Evolutionary conservation across 2,888 invertebrate species (phyloP).

Genomic region (Machimus rusticus): DNA sequence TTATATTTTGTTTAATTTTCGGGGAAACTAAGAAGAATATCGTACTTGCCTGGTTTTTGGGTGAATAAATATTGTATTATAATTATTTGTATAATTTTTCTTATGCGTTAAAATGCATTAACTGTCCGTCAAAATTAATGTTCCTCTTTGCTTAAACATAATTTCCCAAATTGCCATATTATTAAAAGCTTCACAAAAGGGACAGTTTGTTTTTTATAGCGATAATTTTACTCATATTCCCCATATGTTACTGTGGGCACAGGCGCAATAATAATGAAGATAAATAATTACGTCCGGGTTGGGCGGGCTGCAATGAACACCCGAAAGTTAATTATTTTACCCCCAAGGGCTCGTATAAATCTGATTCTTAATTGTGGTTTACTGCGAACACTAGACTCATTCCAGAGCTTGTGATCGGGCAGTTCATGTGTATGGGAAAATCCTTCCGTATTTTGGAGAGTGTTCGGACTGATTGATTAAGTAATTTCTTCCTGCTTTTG

Average conservation of each 20-base stretch:
- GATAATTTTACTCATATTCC: not conserved
- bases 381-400: not conserved
- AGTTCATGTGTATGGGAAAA: not conserved
- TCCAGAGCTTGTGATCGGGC: not conserved
- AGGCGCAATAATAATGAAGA: not conserved
- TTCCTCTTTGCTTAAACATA: too few relatives aligned
- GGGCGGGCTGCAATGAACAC: not conserved
- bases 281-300: not conserved
- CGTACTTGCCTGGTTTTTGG: too few relatives aligned
- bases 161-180: too few relatives aligned
- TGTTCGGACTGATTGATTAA: not conserved
- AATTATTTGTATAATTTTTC: too few relatives aligned
- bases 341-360: not conserved
- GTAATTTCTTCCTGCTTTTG: not conserved
- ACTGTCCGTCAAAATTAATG: too few relatives aligned
- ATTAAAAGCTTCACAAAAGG: too few relatives aligned
- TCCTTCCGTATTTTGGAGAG: not conserved
- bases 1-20: too few relatives aligned
- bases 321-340: not conserved
- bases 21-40: too few relatives aligned
- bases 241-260: not conserved
- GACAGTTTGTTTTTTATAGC: not conserved
- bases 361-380: not conserved
- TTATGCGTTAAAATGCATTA: too few relatives aligned
- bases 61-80: too few relatives aligned